Conservation (phyloP, 2,888 invertebrate genomes). For the Fragum whitleyi region DNA sequence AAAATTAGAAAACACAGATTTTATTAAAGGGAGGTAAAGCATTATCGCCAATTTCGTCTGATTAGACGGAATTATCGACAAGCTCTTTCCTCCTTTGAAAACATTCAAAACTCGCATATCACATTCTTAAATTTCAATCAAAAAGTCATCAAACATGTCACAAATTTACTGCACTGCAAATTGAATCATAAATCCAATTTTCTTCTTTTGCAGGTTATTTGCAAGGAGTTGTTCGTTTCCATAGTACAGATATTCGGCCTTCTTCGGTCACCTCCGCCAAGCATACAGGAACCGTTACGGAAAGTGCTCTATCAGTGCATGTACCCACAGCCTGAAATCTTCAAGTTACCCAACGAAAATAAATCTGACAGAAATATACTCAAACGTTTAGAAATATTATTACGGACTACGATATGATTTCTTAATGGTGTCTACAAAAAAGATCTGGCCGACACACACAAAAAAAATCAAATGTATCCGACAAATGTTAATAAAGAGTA, state of each 20-base stretch:
- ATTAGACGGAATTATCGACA: too few relatives aligned
- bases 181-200: too few relatives aligned
- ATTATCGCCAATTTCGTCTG: too few relatives aligned
- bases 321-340: background rate
- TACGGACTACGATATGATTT: background rate
- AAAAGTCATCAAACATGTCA: too few relatives aligned
- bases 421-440: background rate
- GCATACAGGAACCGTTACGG: background rate
- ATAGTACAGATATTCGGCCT: conserved; percentile 10
- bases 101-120: too few relatives aligned
- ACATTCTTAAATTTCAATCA: too few relatives aligned
- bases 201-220: background rate
- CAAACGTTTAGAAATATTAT: background rate
- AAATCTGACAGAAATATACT: conserved; percentile 12
- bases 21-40: too few relatives aligned
- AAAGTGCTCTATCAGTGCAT: background rate
- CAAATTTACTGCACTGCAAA: too few relatives aligned
- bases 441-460: too few relatives aligned
- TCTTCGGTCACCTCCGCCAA: conserved; percentile 5
- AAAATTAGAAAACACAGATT: too few relatives aligned
- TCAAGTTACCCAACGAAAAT: conserved; percentile 8
- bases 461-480: too few relatives aligned
- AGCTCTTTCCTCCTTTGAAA: too few relatives aligned
- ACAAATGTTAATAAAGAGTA: background rate
- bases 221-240: background rate